Evolutionary conservation across 2,113 vertebrate genomes (phyloP).

Genomic region (Neotragus pygmaeus): DNA sequence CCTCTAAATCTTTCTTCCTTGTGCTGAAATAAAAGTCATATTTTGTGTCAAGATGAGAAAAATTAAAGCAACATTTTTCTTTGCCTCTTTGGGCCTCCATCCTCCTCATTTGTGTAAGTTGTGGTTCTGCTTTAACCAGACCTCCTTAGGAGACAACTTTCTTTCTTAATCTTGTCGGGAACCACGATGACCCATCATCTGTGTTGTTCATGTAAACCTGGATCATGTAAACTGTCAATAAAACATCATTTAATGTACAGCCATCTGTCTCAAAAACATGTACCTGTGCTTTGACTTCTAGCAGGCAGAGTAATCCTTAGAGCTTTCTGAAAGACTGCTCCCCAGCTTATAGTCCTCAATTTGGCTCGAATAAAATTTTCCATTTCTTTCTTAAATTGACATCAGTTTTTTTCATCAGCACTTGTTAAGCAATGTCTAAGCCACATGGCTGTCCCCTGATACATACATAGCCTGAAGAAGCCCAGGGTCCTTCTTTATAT

Average conservation of each 20-base stretch:
- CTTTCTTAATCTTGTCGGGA: not conserved
- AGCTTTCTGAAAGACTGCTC: not conserved
- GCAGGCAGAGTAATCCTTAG: not conserved
- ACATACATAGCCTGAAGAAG: not conserved
- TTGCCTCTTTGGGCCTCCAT: not conserved
- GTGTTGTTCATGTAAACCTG: not conserved
- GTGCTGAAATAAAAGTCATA: not conserved
- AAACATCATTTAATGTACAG: not conserved
- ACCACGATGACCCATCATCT: not conserved
- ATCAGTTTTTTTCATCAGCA: not conserved
- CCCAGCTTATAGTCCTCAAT: not conserved
- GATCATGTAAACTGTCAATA: not conserved
- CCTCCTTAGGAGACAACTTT: not conserved
- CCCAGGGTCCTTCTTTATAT: not conserved
- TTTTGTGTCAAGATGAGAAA: not conserved
- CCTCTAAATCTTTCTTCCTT: not conserved
- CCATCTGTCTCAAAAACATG: not conserved
- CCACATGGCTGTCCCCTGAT: not conserved
- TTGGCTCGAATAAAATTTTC: not conserved
- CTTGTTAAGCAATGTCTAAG: not conserved
- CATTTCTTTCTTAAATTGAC: not conserved
- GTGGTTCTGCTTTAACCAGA: not conserved
- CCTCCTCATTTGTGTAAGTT: accelerated
- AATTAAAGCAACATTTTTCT: not conserved
- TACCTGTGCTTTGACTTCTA: not conserved